Evolutionary conservation across 2,797 vertebrate genomes (phyloP).

Genomic region (Clarias platycephalus): DNA sequence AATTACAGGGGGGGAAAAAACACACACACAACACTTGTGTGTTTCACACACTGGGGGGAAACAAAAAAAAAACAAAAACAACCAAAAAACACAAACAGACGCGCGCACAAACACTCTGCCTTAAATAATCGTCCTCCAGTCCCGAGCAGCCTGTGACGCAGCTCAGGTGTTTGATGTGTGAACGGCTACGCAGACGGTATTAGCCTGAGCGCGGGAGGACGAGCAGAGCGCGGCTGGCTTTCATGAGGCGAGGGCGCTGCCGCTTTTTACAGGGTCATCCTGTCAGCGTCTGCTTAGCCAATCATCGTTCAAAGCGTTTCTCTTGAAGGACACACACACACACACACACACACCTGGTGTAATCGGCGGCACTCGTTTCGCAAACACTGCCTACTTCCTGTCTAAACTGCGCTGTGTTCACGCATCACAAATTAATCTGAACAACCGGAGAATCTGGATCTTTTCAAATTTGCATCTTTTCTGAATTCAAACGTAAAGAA

Average conservation of each 20-base stretch:
- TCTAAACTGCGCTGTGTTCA: background rate
- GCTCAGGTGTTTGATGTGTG: constrained; percentile 21
- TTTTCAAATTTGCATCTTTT: background rate
- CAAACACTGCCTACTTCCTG: background rate
- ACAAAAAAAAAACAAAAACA: background rate
- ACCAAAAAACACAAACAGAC: background rate
- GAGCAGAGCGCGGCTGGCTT: background rate
- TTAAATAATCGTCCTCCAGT: constrained; percentile 1
- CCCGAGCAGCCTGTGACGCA: constrained; percentile 7
- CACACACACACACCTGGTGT: background rate
- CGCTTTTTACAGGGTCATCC: constrained; percentile 30
- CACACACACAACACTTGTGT: background rate
- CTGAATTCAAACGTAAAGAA: constrained; percentile 7
- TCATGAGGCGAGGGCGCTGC: constrained; percentile 1
- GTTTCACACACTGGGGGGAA: background rate
- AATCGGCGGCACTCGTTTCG: background rate
- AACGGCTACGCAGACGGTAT: constrained; percentile 22
- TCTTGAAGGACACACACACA: constrained; percentile 22
- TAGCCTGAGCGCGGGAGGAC: constrained; percentile 7
- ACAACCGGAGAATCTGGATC: constrained; percentile 1
- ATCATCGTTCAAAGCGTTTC: constrained; percentile 34
- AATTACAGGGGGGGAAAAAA: background rate
- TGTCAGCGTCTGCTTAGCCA: constrained; percentile 36
- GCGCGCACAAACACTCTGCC: background rate
- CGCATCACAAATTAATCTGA: background rate